A percentile compares a stretch with the other conserved stretches of the same genome.
Conservation (phyloP, 1,140 invertebrate species). For the Lepidurus apus region DNA sequence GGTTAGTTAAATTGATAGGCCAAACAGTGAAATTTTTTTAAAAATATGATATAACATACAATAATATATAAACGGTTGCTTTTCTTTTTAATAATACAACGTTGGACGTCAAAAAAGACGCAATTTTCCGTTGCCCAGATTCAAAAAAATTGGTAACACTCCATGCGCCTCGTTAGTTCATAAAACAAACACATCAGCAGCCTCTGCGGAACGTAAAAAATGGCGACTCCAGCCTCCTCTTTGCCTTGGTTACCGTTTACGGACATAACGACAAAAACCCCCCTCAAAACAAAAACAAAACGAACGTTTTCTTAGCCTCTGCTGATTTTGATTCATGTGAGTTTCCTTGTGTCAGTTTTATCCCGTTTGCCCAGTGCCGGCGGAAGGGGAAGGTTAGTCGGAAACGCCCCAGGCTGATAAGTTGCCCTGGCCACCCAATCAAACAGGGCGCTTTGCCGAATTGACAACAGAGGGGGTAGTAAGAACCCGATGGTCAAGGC, state of each 20-base stretch:
- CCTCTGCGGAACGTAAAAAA: conserved; percentile 18
- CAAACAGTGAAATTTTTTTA: not conserved
- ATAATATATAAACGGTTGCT: not conserved
- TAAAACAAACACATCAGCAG: conserved; percentile 7
- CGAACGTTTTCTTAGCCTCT: not conserved
- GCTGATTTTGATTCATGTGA: not conserved
- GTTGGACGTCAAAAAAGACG: not conserved
- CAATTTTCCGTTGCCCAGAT: conserved; percentile 1
- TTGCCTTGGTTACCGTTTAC: conserved; percentile 13
- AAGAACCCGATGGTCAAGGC: no score
- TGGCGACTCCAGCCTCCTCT: conserved; percentile 20
- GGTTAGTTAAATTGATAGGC: not conserved
- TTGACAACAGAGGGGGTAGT: no score
- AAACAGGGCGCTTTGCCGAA: no score
- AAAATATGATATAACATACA: conserved; percentile 12
- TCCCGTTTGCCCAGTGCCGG: no score
- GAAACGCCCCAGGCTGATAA: no score
- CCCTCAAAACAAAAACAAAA: not conserved
- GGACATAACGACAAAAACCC: not conserved
- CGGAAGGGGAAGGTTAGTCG: no score
- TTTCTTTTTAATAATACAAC: conserved; percentile 10
- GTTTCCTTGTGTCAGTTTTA: not conserved
- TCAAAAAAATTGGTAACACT: not conserved
- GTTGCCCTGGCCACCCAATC: no score
- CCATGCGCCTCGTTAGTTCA: not conserved